These are phyloP conservation scores for Paradisaea rubra DNA, from an alignment of 2,113 vertebrate genomes.

Conservation along the genomic window DNA sequence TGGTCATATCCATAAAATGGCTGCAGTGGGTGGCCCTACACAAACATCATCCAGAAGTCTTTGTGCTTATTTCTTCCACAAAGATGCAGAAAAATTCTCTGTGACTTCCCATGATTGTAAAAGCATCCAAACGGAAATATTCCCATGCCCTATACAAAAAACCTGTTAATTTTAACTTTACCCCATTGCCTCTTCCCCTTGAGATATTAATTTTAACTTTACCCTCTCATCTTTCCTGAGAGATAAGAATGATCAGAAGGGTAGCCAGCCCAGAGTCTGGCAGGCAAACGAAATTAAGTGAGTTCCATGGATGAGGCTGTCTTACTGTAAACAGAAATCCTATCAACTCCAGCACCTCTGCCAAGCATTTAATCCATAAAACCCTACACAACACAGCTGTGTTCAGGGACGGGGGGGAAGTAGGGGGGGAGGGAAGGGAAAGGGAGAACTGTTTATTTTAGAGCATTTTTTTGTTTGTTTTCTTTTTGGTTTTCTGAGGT, in stretches of 20 bases:
- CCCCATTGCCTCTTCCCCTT: background rate
- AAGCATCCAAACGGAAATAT: background rate
- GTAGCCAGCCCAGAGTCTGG: background rate
- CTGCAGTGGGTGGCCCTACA: background rate
- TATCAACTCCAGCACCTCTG: constrained; percentile 19
- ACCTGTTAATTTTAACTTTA: background rate
- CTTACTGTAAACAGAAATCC: constrained; percentile 20
- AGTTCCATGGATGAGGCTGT: background rate
- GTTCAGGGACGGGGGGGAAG: accelerated
- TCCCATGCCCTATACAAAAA: background rate
- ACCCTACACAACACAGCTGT: constrained; percentile 31
- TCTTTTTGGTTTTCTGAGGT: background rate
- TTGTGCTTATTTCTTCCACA: background rate
- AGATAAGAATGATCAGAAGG: background rate
- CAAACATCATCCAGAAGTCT: background rate
- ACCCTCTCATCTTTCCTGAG: background rate
- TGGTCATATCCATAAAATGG: background rate
- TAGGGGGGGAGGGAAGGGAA: accelerated
- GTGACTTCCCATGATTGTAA: background rate
- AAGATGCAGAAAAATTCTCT: background rate
- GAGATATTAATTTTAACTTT: background rate
- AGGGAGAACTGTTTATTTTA: background rate
- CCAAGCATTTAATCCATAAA: constrained; percentile 42
- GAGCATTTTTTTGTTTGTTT: background rate
- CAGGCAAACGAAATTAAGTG: constrained; percentile 8